Percentiles rank a stretch among this genome's conserved stretches.
Evolutionary conservation across 2,888 invertebrate genomes (phyloP).

Genomic region (Sarcophaga caerulescens): DNA sequence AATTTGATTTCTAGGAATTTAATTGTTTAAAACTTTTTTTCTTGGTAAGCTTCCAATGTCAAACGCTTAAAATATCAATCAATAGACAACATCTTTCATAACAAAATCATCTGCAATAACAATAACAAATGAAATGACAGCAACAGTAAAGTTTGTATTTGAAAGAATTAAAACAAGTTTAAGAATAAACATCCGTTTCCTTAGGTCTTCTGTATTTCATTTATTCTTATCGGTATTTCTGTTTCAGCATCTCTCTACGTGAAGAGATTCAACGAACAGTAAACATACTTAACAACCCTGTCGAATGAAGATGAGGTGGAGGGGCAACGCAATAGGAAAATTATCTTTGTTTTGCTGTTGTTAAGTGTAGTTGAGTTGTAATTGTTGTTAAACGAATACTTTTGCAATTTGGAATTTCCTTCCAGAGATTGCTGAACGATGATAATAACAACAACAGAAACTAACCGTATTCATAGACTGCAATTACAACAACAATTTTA

Average conservation of each 20-base stretch:
- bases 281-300: too few relatives aligned
- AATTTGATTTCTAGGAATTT: too few relatives aligned
- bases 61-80: conserved; percentile 22
- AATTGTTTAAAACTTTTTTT: too few relatives aligned
- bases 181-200: conserved; percentile 64
- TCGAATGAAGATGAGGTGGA: not conserved
- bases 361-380: conserved; percentile 49
- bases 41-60: not conserved
- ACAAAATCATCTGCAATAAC: conserved; percentile 7
- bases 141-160: conserved; percentile 5
- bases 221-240: conserved; percentile 33
- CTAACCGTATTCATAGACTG: not conserved
- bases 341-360: conserved; percentile 18
- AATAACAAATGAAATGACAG: not conserved
- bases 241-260: conserved; percentile 11
- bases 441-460: conserved; percentile 22
- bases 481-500: conserved; percentile 13
- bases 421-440: conserved; percentile 33
- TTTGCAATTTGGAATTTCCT: conserved; percentile 71
- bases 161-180: conserved; percentile 17
- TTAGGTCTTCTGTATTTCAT: conserved; percentile 37
- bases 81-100: conserved; percentile 45
- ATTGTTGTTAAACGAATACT: conserved; percentile 72
- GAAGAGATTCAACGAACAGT: not conserved
- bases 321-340: not conserved